Percentiles rank a stretch among this genome's conserved stretches.
Conservation (phyloP, 2,113 vertebrate genomes). For the Psilopsiagon aurifrons region DNA sequence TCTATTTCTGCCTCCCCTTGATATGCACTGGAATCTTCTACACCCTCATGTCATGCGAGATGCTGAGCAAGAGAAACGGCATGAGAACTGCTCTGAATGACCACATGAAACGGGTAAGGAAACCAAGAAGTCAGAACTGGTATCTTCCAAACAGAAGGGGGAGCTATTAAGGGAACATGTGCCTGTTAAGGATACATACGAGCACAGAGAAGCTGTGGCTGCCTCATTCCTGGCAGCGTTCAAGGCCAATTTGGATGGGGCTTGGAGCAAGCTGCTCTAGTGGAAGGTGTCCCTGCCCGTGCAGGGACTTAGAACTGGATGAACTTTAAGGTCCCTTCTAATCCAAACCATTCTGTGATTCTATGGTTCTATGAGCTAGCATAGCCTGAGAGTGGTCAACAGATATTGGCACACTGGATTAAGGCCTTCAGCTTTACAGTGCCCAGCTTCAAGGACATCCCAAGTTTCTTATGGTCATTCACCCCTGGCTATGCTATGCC, state of each 20-base stretch:
- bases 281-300: neutral
- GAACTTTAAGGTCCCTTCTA: neutral
- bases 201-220: neutral
- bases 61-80: constrained; percentile 88
- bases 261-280: neutral
- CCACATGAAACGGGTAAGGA: constrained; percentile 90
- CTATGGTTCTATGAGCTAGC: neutral
- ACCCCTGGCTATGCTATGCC: neutral
- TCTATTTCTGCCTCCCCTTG: constrained; percentile 90
- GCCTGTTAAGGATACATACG: neutral
- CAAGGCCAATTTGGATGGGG: neutral
- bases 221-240: neutral
- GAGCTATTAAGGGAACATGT: accelerated
- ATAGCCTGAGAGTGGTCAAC: neutral
- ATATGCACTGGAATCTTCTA: constrained; percentile 90
- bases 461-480: neutral
- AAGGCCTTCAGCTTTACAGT: neutral
- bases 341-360: neutral
- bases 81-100: constrained; percentile 90
- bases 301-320: neutral
- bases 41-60: constrained; percentile 91
- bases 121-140: neutral
- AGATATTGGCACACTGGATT: neutral
- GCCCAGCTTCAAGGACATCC: neutral
- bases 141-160: neutral